A percentile compares a stretch with the other conserved stretches of the same genome.
These are phyloP conservation scores for Dolichallabes microphthalmus DNA, from an alignment of 2,113 vertebrate genomes.

Conservation along the genomic window DNA sequence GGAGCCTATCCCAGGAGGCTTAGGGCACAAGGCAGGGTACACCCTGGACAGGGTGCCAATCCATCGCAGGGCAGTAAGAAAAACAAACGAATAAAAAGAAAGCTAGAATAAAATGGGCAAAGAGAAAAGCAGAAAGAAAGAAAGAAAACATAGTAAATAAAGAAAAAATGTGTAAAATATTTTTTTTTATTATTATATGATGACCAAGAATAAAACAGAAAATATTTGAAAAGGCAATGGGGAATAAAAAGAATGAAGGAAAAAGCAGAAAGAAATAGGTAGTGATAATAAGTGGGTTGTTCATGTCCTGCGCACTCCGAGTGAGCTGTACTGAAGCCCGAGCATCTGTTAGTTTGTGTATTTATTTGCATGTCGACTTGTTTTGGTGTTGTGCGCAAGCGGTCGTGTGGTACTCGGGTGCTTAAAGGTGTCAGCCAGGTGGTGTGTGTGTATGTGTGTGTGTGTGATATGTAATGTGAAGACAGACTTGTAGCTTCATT, in stretches of 20 bases:
- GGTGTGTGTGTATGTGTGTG: not conserved
- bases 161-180: no score
- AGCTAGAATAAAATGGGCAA: not conserved
- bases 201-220: not conserved
- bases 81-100: not conserved
- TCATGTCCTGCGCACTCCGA: not conserved
- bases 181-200: no score
- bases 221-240: not conserved
- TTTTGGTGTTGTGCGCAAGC: not conserved
- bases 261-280: not conserved
- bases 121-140: not conserved
- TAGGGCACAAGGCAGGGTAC: no score
- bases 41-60: no score
- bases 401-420: not conserved
- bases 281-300: no score
- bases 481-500: not conserved
- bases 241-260: not conserved
- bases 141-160: not conserved
- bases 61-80: no score
- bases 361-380: constrained; percentile 2
- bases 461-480: not conserved
- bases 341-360: constrained; percentile 18
- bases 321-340: not conserved
- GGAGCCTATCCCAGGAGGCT: no score
- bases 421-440: not conserved